Base-by-base conservation (phyloP, 2,797 vertebrate species). In the Erethizon dorsatum region DNA sequence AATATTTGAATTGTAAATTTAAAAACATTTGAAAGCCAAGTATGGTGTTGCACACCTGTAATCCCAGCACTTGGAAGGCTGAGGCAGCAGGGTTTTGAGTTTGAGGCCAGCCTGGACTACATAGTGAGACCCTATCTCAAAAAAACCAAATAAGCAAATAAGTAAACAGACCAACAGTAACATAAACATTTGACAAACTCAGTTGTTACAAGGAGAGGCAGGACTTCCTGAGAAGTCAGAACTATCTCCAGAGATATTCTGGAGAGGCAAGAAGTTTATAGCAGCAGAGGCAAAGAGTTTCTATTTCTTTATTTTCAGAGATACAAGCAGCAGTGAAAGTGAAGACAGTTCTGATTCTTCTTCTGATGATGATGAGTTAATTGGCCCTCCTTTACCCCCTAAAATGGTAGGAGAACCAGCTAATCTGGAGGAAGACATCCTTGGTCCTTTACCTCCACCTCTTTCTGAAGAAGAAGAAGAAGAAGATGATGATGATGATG, bases 361-460 rank as follows among this genome's bases (percentile, higher is more conserved):
- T 45, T 97, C 97, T 4, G 37, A 41, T 41, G 98, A 98, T 13
- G 99, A 99, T 13, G 99, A 99, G 5, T 86, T 98, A 47, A 98
- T 99, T 88, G 99, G 99, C 26, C 99, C 99, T 83, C 99, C 99
- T 0, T 45, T 97, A 37, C 99, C 99, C 10, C 94, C 97, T 28
- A 98, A 97, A 80, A 86, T 91, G 78, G 65, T 31, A 24, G 67
- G 92, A 84, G 88, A 95, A 31, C 57, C 90, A 59, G 89, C 82
- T 87, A 97, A 97, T 9, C 98, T 98, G 41, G 97, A 98, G 10
- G 98, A 97, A 5, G 98, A 98, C 13, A 95, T 98, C 26, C 98
- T 99, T 5, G 99, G 99, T 14, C 99, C 99, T 10, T 99, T 99
- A 15, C 98, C 99, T 94, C 99, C 99, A 5, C 98, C 99, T 31